These are phyloP conservation scores for Aporophyla lueneburgensis DNA, from an alignment of 2,888 invertebrate genomes.

Conservation along the genomic window DNA sequence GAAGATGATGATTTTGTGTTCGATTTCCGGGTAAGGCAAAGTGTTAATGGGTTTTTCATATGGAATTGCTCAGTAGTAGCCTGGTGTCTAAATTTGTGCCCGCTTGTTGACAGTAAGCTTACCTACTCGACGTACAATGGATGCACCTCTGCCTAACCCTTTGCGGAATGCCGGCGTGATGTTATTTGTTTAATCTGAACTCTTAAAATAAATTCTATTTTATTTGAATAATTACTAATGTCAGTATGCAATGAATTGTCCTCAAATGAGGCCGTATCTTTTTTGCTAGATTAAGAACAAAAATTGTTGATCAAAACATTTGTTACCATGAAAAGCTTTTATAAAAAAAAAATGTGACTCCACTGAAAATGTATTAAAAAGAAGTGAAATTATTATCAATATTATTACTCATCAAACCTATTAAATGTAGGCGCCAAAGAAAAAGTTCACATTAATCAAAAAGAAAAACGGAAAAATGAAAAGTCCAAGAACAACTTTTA, in stretches of 20 bases:
- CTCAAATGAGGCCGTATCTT: no score
- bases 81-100: no score
- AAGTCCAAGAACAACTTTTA: constrained; percentile 45
- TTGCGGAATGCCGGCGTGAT: no score
- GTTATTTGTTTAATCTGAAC: no score
- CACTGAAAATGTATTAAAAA: background rate
- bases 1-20: no score
- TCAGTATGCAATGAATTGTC: background rate
- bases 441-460: constrained; percentile 30
- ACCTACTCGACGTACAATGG: no score
- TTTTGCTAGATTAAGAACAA: background rate
- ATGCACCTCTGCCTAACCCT: no score
- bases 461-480: constrained; percentile 22
- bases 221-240: background rate
- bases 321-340: background rate
- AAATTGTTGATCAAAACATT: background rate
- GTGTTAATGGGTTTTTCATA: no score
- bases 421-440: background rate
- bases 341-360: background rate
- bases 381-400: background rate
- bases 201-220: background rate
- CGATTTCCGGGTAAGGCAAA: no score
- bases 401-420: constrained; percentile 1
- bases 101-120: no score
- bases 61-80: no score